These are phyloP conservation scores for Rallus limicola DNA, from an alignment of 2,113 vertebrate species.

Conservation along the genomic window DNA sequence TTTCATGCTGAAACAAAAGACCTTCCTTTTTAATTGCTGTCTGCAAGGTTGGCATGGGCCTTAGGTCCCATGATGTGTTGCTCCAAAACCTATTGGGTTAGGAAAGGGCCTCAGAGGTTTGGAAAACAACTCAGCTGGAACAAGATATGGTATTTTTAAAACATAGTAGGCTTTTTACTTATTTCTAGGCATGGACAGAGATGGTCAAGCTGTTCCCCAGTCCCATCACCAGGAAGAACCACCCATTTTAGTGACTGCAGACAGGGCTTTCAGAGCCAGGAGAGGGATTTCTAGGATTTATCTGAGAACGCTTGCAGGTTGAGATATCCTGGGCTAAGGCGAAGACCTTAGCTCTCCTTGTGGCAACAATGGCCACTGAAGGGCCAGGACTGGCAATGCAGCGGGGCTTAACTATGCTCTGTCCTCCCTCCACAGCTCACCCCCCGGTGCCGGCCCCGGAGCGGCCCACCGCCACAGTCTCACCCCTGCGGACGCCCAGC, in stretches of 20 bases:
- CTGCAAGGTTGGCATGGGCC: neutral
- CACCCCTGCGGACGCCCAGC: conserved; percentile 86
- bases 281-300: neutral
- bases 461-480: conserved; percentile 84
- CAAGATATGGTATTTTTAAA: neutral
- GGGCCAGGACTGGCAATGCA: neutral
- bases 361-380: neutral
- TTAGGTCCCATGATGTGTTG: neutral
- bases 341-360: neutral
- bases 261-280: neutral
- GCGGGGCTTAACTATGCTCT: neutral
- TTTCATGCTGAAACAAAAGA: neutral
- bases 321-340: neutral
- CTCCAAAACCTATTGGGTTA: neutral
- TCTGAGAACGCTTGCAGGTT: neutral
- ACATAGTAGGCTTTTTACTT: neutral
- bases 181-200: neutral
- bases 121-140: neutral
- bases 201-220: neutral
- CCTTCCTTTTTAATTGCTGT: neutral
- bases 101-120: neutral
- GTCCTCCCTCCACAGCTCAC: conserved; percentile 74
- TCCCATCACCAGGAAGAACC: neutral
- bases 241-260: neutral
- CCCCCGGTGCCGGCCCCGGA: conserved; percentile 83